Conservation (phyloP, 2,113 vertebrate species). For the Albula goreensis region DNA sequence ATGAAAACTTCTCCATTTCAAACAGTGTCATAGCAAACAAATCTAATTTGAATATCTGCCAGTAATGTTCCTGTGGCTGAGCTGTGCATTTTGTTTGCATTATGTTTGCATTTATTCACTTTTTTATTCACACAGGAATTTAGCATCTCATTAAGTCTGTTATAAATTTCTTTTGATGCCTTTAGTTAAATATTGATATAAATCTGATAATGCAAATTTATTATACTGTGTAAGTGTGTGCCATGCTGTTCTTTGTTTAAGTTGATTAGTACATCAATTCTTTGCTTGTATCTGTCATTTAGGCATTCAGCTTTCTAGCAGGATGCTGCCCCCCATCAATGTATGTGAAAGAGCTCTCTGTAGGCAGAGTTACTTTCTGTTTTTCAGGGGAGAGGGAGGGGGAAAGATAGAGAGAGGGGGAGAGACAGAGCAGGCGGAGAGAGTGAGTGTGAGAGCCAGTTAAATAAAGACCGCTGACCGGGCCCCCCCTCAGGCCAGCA, state of each 20-base stretch:
- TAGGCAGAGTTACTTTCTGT: conserved; percentile 18
- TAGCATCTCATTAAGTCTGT: background rate
- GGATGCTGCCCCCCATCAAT: background rate
- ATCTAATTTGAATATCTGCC: background rate
- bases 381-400: background rate
- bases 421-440: background rate
- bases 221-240: background rate
- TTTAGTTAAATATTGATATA: background rate
- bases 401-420: background rate
- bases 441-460: too few species aligned
- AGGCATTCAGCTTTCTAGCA: conserved; percentile 44
- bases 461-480: background rate
- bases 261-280: conserved; percentile 39
- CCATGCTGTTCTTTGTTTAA: conserved; percentile 29
- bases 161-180: background rate
- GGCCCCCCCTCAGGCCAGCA: background rate
- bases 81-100: background rate
- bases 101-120: background rate
- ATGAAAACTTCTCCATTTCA: conserved; percentile 19
- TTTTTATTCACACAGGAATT: background rate
- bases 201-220: conserved; percentile 12
- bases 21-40: background rate
- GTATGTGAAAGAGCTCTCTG: conserved; percentile 9
- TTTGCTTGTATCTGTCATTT: conserved; percentile 44
- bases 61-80: background rate